A percentile compares a stretch with the other conserved stretches of the same genome.
Evolutionary conservation across 2,113 vertebrate genomes (phyloP).

Genomic region (Butastur rufipennis): DNA sequence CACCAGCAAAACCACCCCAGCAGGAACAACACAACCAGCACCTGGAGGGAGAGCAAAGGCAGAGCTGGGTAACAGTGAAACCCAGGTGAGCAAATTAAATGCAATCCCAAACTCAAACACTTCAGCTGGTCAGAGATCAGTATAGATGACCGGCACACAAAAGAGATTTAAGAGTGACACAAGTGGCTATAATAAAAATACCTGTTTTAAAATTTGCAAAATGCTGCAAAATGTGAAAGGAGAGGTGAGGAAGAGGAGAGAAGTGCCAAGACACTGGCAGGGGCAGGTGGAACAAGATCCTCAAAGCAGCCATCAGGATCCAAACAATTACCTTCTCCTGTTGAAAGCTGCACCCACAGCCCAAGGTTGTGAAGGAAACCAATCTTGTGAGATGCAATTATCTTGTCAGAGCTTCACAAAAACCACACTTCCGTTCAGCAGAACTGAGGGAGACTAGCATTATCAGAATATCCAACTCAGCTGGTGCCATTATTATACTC

Average conservation of each 20-base stretch:
- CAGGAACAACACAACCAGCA: background rate
- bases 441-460: rapidly evolving
- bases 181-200: background rate
- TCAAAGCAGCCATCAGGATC: background rate
- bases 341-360: background rate
- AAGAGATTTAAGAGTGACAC: background rate
- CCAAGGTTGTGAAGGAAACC: background rate
- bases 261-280: background rate
- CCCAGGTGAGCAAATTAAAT: background rate
- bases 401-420: background rate
- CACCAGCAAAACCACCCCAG: rapidly evolving
- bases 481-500: rapidly evolving
- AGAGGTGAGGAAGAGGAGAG: background rate
- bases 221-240: background rate
- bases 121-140: background rate
- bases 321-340: background rate
- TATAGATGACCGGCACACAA: background rate
- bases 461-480: background rate
- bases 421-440: background rate
- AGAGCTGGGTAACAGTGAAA: background rate
- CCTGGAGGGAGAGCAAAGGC: too few species aligned
- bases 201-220: background rate
- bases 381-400: background rate
- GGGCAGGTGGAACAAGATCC: background rate
- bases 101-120: background rate